A percentile compares a stretch with the other conserved stretches of the same genome.
These are phyloP conservation scores for Didymodactylos carnosus DNA, from an alignment of 2,888 invertebrate species.

Conservation along the genomic window DNA sequence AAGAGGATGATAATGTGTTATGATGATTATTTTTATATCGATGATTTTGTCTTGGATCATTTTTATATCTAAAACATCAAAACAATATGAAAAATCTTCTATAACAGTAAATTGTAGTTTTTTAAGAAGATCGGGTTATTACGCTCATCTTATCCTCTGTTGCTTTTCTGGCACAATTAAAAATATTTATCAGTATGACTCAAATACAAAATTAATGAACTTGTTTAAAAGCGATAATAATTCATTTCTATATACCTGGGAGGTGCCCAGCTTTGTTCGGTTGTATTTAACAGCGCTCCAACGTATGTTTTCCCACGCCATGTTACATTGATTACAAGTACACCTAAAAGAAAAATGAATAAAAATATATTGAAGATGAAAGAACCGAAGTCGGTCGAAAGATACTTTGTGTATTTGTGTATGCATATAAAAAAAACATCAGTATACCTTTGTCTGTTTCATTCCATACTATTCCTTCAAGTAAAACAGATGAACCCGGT, in stretches of 20 bases:
- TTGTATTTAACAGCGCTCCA: constrained; percentile 63
- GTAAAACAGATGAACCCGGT: constrained; percentile 81
- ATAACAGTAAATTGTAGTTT: background rate
- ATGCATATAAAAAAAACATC: background rate
- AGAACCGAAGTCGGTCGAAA: too few relatives aligned
- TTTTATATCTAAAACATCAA: background rate
- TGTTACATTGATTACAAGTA: constrained; percentile 79
- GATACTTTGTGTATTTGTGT: too few relatives aligned
- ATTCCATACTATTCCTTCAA: constrained; percentile 96
- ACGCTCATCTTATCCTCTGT: too few relatives aligned
- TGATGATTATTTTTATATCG: background rate
- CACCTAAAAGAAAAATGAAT: background rate
- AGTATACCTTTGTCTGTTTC: constrained; percentile 88
- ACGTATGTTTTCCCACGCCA: constrained; percentile 98
- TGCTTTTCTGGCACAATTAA: too few relatives aligned
- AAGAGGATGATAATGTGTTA: background rate
- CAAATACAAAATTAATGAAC: too few relatives aligned
- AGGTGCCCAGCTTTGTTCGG: constrained; percentile 13
- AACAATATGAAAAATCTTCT: background rate
- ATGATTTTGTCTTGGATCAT: background rate
- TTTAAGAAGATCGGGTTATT: too few relatives aligned
- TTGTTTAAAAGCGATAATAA: too few relatives aligned
- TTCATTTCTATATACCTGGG: too few relatives aligned
- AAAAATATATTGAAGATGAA: too few relatives aligned
- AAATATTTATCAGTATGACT: too few relatives aligned